Evolutionary conservation across 1,140 invertebrate genomes (phyloP), one percentile per base, ranked within the genome.

Genomic region (Ptiloglossa arizonensis): DNA sequence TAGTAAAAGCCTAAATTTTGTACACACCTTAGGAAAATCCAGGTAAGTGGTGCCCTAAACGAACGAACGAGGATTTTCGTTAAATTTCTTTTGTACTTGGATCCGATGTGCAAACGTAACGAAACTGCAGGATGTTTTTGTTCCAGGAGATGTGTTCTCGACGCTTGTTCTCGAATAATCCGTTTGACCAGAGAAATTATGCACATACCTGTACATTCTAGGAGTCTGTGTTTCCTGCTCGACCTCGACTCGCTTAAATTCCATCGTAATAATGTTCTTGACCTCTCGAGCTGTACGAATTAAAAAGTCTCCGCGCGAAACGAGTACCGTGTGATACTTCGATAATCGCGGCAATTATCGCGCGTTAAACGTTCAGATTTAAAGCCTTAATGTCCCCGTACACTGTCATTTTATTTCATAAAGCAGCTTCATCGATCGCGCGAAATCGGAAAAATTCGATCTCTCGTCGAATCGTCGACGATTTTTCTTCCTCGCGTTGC

Each of bases 311-410:
- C 35, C 48, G n/a, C 11, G 59, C n/a, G 50, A 15, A 63, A 63
- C 71, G 57, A 24, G 54, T 54, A 32, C 19, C 57, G 57, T 46
- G 56, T 71, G 57, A 78, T 70, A 78, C 69, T 56, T 78, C 6
- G 38, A 22, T 44, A 29, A 71, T 62, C 46, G 68, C 46, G 5
- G n/a, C 74, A 29, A 44, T 68, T 46, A 66, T 19, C 13, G n/a
- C 38, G 29, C 15, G 19, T 32, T 46, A 52, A 73, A 17, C 27
- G 35, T 8, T 59, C 46, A 60, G 22, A 27, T 35, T 48, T 44
- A 56, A 62, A 38, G n/a, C 38, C 38, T 29, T 38, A 27, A 62
- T n/a, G 35, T 60, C 29, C 27, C 57, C 17, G 1, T 35, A 15
- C 35, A 19, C 57, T 19, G 57, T 60, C n/a, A n/a, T n/a, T n/a